phyloP scores from a whole-genome alignment of 2,113 vertebrate species.

The Tragulus kanchil region DNA sequence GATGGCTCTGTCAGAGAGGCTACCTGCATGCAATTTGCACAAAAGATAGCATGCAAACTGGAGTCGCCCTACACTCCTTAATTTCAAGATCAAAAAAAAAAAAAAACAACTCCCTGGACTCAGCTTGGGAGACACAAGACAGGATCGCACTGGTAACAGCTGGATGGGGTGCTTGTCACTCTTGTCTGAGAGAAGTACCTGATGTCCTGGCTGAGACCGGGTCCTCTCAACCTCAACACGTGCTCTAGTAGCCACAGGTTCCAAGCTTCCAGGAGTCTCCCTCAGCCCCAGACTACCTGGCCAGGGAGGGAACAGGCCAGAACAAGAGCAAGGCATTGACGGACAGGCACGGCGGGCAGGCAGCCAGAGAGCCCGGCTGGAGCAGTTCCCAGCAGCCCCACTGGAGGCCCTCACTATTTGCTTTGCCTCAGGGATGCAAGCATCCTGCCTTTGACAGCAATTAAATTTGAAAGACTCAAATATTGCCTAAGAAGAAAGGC shows the following conservation, averaged over 20 bases:
- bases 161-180: background rate
- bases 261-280: background rate
- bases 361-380: background rate
- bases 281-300: background rate
- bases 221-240: background rate
- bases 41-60: background rate
- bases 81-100: slow-evolving; percentile 11
- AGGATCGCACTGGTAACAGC: background rate
- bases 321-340: background rate
- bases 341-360: background rate
- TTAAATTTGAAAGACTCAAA: slow-evolving; percentile 88
- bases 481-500: slow-evolving; percentile 87
- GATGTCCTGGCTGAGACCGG: background rate
- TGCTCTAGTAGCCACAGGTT: background rate
- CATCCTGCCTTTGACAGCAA: slow-evolving; percentile 88
- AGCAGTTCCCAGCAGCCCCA: background rate
- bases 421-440: slow-evolving; percentile 76
- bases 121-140: background rate
- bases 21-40: background rate
- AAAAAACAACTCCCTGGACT: background rate
- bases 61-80: background rate
- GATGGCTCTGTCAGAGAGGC: background rate
- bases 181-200: background rate
- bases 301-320: background rate
- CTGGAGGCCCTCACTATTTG: slow-evolving; percentile 81